Evolutionary conservation across 37 sponge, comb jelly and placozoan species (phyloP).

Genomic region (Dysidea cf. avara): DNA sequence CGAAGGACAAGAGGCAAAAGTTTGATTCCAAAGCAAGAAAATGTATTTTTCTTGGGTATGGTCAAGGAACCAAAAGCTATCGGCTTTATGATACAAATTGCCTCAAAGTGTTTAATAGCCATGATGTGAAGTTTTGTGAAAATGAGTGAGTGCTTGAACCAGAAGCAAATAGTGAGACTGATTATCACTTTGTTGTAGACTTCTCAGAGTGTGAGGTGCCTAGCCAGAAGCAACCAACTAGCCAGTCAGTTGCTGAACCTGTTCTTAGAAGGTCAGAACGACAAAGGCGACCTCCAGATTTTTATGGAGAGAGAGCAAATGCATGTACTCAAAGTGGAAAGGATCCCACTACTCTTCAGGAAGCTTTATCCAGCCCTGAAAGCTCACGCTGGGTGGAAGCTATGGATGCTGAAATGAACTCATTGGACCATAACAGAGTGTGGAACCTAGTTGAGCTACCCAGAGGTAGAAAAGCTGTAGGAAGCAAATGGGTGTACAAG

Average conservation of each 20-base stretch:
- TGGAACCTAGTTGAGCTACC: too few relatives aligned
- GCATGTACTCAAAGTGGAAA: too few relatives aligned
- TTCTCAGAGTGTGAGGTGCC: too few relatives aligned
- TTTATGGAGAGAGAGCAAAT: slow-evolving; percentile 19
- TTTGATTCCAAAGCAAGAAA: slow-evolving; percentile 2
- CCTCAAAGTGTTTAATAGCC: background rate
- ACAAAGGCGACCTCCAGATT: slow-evolving; percentile 21
- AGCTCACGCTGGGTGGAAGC: slow-evolving; percentile 21
- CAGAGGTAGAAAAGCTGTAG: too few relatives aligned
- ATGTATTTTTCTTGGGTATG: slow-evolving; percentile 11
- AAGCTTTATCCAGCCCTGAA: slow-evolving; percentile 35
- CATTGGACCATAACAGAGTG: too few relatives aligned
- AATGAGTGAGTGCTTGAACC: background rate
- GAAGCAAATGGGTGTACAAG: too few relatives aligned
- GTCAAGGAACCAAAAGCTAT: slow-evolving; percentile 8
- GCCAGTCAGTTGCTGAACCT: background rate
- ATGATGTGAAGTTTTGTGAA: slow-evolving; percentile 3
- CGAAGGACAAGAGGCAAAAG: slow-evolving; percentile 11
- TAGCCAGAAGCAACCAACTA: too few relatives aligned
- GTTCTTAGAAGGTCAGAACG: slow-evolving; percentile 15
- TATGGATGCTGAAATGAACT: too few relatives aligned
- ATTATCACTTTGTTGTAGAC: too few relatives aligned
- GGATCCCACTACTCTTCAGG: slow-evolving; percentile 13
- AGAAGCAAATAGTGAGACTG: background rate
- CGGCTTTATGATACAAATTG: slow-evolving; percentile 9